Conservation (phyloP, 2,888 invertebrate genomes). For the Tetranychus truncatus region DNA sequence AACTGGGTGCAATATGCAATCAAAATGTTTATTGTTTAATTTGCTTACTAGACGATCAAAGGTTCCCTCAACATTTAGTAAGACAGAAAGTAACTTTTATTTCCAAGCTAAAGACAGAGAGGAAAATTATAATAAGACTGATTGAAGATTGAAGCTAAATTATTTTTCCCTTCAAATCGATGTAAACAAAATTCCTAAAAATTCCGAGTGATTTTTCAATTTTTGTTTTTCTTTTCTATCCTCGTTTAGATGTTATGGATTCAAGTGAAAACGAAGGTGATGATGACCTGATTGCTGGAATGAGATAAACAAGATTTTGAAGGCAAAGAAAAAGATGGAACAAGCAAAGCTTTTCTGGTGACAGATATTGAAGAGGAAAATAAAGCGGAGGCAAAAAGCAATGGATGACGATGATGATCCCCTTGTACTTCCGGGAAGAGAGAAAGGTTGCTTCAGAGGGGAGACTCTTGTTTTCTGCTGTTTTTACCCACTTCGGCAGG, state of each 20-base stretch:
- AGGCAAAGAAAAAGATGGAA: not conserved
- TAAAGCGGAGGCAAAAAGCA: not conserved
- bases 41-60: too few species aligned
- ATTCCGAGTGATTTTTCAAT: not conserved
- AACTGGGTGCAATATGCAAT: too few species aligned
- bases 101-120: too few species aligned
- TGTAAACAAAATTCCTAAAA: not conserved
- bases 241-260: not conserved
- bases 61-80: too few species aligned
- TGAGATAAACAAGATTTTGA: not conserved
- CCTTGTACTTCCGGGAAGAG: constrained; percentile 1
- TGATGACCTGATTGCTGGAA: not conserved
- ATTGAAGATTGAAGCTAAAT: too few species aligned
- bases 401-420: not conserved
- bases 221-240: not conserved
- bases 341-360: not conserved
- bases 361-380: not conserved
- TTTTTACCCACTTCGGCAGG: not conserved
- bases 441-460: not conserved
- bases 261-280: not conserved
- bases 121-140: too few species aligned
- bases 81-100: too few species aligned
- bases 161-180: too few species aligned
- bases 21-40: too few species aligned
- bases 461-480: not conserved